Percentiles rank a stretch among this genome's conserved stretches.
Evolutionary conservation across 2,113 vertebrate species (phyloP).

Genomic region (Emydura subglobosa): DNA sequence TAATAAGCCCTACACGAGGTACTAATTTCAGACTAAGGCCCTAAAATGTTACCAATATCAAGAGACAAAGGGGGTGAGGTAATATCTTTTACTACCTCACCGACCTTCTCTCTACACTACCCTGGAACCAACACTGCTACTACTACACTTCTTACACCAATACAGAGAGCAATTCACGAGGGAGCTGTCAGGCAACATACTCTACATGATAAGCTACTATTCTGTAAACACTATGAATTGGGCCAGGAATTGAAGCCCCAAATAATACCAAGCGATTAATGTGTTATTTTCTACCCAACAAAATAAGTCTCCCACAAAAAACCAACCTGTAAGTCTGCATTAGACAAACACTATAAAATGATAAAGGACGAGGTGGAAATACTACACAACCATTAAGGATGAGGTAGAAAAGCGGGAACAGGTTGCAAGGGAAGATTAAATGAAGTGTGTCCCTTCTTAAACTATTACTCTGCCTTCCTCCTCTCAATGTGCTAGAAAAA

Average conservation of each 20-base stretch:
- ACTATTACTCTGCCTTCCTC: not conserved
- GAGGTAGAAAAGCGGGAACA: constrained; percentile 19
- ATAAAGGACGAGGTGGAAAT: constrained; percentile 45
- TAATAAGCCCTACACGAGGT: not conserved
- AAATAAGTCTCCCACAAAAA: constrained; percentile 67
- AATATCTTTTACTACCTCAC: too few relatives aligned
- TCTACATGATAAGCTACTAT: constrained; percentile 63
- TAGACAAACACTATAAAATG: constrained; percentile 56
- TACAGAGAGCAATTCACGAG: constrained; percentile 53
- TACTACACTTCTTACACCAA: too few relatives aligned
- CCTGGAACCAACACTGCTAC: too few relatives aligned
- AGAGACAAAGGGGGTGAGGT: not conserved
- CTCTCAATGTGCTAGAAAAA: constrained; percentile 21
- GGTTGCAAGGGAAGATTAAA: constrained; percentile 21
- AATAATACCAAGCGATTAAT: constrained; percentile 72
- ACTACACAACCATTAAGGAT: constrained; percentile 52
- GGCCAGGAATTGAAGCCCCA: constrained; percentile 65
- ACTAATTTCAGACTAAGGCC: constrained; percentile 60
- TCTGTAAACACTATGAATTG: constrained; percentile 61
- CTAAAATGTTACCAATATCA: constrained; percentile 51
- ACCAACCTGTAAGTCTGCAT: constrained; percentile 65
- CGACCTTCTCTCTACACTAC: too few relatives aligned
- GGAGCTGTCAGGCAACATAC: constrained; percentile 73
- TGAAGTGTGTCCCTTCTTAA: constrained; percentile 1
- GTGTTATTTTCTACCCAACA: constrained; percentile 63